A percentile compares a stretch with the other conserved stretches of the same genome.
Evolutionary conservation across 2,113 vertebrate species (phyloP).

Genomic region (Oryzias melastigma): DNA sequence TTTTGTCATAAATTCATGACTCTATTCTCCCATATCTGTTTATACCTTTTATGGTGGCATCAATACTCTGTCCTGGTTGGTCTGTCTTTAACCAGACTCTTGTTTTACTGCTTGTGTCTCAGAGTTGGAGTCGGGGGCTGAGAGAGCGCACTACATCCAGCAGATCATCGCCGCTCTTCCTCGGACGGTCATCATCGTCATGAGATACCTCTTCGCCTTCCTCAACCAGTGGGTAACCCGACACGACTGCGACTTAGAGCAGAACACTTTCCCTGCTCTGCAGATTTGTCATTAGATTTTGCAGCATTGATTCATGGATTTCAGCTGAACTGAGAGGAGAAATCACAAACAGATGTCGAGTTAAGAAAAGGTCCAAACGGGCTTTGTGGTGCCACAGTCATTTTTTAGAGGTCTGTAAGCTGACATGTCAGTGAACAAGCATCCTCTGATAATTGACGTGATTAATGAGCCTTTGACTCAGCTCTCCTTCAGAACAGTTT

Average conservation of each 20-base stretch:
- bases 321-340: too few species aligned
- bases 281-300: background rate
- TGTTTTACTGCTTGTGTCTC: constrained; percentile 58
- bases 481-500: constrained; percentile 47
- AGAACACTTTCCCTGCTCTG: background rate
- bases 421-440: constrained; percentile 43
- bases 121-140: constrained; percentile 89
- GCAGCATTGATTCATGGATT: background rate
- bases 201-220: constrained; percentile 99
- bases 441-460: constrained; percentile 49
- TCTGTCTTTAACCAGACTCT: background rate
- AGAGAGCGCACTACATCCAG: constrained; percentile 95
- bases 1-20: too few species aligned
- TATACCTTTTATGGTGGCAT: too few species aligned
- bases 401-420: constrained; percentile 54
- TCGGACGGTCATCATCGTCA: constrained; percentile 92
- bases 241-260: background rate
- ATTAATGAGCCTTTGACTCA: constrained; percentile 42
- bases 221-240: constrained; percentile 92
- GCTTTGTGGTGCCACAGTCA: constrained; percentile 36
- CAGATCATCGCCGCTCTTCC: constrained; percentile 92
- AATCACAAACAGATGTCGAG: too few species aligned
- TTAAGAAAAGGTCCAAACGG: constrained; percentile 8
- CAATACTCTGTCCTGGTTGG: background rate
- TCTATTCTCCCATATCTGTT: too few species aligned